These are phyloP conservation scores for Laticauda colubrina DNA, from an alignment of 2,113 vertebrate genomes.

Conservation along the genomic window DNA sequence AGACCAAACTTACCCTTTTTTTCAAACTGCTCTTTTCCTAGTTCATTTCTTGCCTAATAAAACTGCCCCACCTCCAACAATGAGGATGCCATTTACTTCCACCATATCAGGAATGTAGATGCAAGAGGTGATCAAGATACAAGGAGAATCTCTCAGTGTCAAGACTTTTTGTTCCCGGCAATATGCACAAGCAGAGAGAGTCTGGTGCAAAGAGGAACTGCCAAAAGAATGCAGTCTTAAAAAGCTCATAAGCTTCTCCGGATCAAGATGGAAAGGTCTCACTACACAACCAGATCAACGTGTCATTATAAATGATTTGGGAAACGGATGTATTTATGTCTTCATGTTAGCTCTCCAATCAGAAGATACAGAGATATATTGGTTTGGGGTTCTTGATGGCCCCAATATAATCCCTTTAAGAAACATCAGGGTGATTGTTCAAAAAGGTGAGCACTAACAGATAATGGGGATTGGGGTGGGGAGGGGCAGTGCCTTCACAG, in stretches of 20 bases:
- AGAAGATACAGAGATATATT: slow-evolving; percentile 8
- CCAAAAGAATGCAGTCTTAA: background rate
- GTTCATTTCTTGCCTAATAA: background rate
- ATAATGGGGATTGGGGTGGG: background rate
- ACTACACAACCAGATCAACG: background rate
- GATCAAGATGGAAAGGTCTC: background rate
- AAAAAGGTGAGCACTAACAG: background rate
- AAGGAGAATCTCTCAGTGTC: background rate
- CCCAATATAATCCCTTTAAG: background rate
- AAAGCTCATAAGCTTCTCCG: background rate
- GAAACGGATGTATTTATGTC: background rate
- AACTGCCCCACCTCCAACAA: background rate
- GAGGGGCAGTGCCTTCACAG: background rate
- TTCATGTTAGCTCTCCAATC: background rate
- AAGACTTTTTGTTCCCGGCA: background rate
- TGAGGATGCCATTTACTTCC: background rate
- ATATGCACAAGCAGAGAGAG: background rate
- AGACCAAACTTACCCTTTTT: background rate
- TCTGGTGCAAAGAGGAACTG: slow-evolving; percentile 22
- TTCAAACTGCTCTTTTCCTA: background rate
- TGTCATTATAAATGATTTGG: background rate
- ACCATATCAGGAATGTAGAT: background rate
- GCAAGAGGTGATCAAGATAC: background rate
- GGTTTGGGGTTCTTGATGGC: slow-evolving; percentile 14
- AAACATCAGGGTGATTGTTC: slow-evolving; percentile 9